Base-by-base conservation (phyloP, 2,888 invertebrate genomes). In the Lumbricus terrestris region DNA sequence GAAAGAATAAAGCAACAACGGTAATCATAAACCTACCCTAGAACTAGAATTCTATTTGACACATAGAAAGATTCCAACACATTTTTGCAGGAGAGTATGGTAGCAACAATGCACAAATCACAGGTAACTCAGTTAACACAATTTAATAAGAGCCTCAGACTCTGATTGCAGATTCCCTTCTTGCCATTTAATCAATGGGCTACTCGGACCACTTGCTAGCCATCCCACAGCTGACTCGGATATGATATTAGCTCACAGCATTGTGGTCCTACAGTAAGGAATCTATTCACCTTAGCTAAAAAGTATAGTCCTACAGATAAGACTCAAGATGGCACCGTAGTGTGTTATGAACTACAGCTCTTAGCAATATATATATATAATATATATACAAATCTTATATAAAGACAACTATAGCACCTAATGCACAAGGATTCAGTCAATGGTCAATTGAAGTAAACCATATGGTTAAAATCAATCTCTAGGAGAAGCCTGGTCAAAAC, bases 1-100 rank as follows among this genome's bases (percentile, higher is more conserved):
- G 91, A 33, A 90, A 90, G 38, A 82, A 35, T 42, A 90, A 34
- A n/a, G 42, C 38, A 38, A 40, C 82, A 38, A 37, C 20, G n/a
- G 0, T 69, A 0, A 37, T 16, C 54, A 42, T 54, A 42, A 89
- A n/a, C 23, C 89, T 34, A 38, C 6, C 20, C 34, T 13, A 54
- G n/a, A 34, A 85, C 6, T 35, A 29, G 18, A 37, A 18, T 69
- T 29, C 69, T 11, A 29, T 29, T 69, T 69, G 1, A 29, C 69
- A 47, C 20, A 20, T 47, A 47, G 1, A 47, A 23, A n/a, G 69
- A n/a, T n/a, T 69, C n/a, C 1, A 16, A 69, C 69, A 69, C n/a
- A 69, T n/a, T 8, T 11, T n/a, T 69, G 69, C 69, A 3, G n/a
- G 29, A 69, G 29, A 29, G n/a, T n/a, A 69, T 13, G n/a, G 69